phyloP scores from a whole-genome alignment of 2,797 vertebrate species.

The Hirundo rustica region DNA sequence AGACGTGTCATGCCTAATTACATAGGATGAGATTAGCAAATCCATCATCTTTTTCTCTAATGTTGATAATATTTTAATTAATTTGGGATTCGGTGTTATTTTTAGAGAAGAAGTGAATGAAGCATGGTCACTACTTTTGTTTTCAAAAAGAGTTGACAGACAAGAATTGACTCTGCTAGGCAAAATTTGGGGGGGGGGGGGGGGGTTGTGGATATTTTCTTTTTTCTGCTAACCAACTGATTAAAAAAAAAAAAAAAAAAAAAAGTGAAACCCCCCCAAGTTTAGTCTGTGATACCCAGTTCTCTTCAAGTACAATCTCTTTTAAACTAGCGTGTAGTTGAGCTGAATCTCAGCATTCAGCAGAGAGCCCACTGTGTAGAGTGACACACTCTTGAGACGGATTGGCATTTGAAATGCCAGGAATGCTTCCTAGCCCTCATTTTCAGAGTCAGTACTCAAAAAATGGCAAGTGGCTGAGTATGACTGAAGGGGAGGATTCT shows the following conservation, averaged over 20 bases:
- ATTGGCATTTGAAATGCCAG: not conserved
- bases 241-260: not conserved
- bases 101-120: not conserved
- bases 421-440: not conserved
- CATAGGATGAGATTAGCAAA: not conserved
- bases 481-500: not conserved
- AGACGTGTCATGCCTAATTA: not conserved
- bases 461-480: not conserved
- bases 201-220: no score
- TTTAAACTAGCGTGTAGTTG: not conserved
- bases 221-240: not conserved
- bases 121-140: not conserved
- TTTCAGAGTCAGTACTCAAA: not conserved
- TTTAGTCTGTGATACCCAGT: not conserved
- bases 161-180: not conserved
- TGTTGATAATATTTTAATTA: not conserved
- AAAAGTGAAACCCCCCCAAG: fast-evolving
- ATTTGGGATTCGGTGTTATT: not conserved
- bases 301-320: not conserved
- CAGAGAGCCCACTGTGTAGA: not conserved
- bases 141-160: not conserved
- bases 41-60: not conserved
- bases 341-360: not conserved
- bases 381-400: not conserved
- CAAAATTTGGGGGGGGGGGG: not conserved